These are phyloP conservation scores for Podarcis siculus DNA, from an alignment of 2,797 vertebrate genomes.

Conservation along the genomic window DNA sequence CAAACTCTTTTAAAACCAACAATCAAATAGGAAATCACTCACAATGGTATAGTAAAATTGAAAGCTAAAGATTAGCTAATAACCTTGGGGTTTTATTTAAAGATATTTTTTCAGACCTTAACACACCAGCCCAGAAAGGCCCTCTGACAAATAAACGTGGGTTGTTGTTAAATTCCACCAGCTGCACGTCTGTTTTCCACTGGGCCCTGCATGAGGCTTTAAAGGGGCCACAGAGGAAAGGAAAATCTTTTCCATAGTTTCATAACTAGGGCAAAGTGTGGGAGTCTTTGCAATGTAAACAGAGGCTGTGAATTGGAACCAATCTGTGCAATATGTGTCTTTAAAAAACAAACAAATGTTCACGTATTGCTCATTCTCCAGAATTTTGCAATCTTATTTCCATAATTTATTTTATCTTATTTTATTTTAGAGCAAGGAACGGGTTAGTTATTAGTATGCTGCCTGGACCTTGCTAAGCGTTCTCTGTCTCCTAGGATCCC, in stretches of 20 bases:
- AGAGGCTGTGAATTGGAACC: slow-evolving; percentile 1
- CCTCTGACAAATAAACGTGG: slow-evolving; percentile 59
- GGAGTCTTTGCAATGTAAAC: slow-evolving; percentile 33
- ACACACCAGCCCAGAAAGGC: slow-evolving; percentile 50
- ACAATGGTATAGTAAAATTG: slow-evolving; percentile 14
- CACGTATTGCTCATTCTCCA: accelerated
- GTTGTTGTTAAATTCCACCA: slow-evolving; percentile 62
- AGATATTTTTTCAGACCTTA: too few species aligned
- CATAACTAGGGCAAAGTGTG: not conserved
- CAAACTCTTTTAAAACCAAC: not conserved
- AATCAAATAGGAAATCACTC: slow-evolving; percentile 44
- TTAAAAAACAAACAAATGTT: not conserved
- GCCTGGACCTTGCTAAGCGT: not conserved
- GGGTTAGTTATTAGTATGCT: not conserved
- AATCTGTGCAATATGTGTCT: accelerated
- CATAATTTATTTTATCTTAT: not conserved
- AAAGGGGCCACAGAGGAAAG: not conserved
- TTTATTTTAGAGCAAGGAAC: not conserved
- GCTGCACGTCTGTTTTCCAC: slow-evolving; percentile 57
- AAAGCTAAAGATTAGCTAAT: slow-evolving; percentile 60
- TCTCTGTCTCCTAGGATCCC: not conserved
- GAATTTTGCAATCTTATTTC: not conserved
- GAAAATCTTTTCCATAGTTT: not conserved
- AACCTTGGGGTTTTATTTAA: slow-evolving; percentile 27
- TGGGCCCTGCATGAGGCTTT: slow-evolving; percentile 25